These are phyloP conservation scores for Panonychus citri DNA, from an alignment of 1,140 invertebrate species.

Conservation along the genomic window DNA sequence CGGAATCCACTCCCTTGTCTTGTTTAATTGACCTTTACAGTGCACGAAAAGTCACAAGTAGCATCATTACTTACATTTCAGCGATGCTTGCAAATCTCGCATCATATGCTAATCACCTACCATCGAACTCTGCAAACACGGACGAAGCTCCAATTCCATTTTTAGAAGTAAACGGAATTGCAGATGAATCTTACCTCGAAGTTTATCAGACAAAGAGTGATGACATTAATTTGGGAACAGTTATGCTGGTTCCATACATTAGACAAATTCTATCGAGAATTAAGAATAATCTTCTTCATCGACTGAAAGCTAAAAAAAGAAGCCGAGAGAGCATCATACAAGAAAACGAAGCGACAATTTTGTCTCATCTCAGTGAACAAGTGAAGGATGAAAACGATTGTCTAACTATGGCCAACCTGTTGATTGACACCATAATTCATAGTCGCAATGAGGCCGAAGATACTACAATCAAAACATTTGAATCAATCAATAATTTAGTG, in stretches of 20 bases:
- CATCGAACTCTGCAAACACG: background rate
- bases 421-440: background rate
- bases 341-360: slow-evolving; percentile 45
- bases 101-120: slow-evolving; percentile 27
- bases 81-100: slow-evolving; percentile 55
- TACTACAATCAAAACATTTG: background rate
- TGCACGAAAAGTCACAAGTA: slow-evolving; percentile 34
- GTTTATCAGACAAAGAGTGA: background rate
- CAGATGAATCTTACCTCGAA: background rate
- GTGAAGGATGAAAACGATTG: slow-evolving; percentile 28
- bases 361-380: slow-evolving; percentile 49
- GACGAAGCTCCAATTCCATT: background rate
- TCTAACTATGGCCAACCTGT: background rate
- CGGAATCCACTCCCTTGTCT: slow-evolving; percentile 30
- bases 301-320: slow-evolving; percentile 14
- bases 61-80: slow-evolving; percentile 43
- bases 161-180: background rate
- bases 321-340: slow-evolving; percentile 18
- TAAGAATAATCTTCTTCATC: slow-evolving; percentile 26
- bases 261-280: slow-evolving; percentile 42
- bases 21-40: slow-evolving; percentile 42
- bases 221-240: slow-evolving; percentile 38
- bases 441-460: background rate
- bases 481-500: background rate
- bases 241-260: slow-evolving; percentile 45